phyloP scores from a whole-genome alignment of 1,140 invertebrate species.

The Daktulosphaira vitifoliae region DNA sequence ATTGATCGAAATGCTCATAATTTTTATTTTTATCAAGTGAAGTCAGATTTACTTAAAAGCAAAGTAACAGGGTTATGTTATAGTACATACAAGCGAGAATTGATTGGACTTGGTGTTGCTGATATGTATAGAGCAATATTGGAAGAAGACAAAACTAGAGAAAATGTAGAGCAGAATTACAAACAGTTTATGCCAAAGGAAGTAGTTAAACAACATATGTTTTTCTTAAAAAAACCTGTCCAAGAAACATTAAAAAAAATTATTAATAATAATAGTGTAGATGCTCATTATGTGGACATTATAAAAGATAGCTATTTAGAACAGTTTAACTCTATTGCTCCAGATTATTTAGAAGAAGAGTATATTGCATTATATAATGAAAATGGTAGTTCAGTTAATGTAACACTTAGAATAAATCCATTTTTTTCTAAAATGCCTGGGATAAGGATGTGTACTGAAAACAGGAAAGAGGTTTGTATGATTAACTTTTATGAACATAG shows the following conservation, averaged over 20 bases:
- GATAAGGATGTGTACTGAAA: conserved; percentile 52
- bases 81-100: conserved; percentile 61
- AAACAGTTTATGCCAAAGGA: conserved; percentile 72
- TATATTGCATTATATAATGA: conserved; percentile 59
- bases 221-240: conserved; percentile 66
- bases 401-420: conserved; percentile 55
- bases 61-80: conserved; percentile 67
- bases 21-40: conserved; percentile 77
- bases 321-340: conserved; percentile 64
- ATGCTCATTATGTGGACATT: conserved; percentile 51
- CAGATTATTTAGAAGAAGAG: conserved; percentile 69
- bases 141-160: conserved; percentile 55
- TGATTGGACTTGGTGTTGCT: conserved; percentile 69
- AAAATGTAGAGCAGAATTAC: conserved; percentile 62
- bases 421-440: conserved; percentile 57
- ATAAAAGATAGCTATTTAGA: conserved; percentile 69
- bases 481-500: neutral
- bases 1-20: conserved; percentile 66
- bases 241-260: conserved; percentile 50
- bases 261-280: conserved; percentile 42
- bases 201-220: conserved; percentile 59
- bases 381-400: conserved; percentile 49
- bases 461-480: conserved; percentile 51
- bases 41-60: conserved; percentile 66
- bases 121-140: conserved; percentile 75